phyloP scores from a whole-genome alignment of 2,797 vertebrate species.

The Anguilla marmorata region DNA sequence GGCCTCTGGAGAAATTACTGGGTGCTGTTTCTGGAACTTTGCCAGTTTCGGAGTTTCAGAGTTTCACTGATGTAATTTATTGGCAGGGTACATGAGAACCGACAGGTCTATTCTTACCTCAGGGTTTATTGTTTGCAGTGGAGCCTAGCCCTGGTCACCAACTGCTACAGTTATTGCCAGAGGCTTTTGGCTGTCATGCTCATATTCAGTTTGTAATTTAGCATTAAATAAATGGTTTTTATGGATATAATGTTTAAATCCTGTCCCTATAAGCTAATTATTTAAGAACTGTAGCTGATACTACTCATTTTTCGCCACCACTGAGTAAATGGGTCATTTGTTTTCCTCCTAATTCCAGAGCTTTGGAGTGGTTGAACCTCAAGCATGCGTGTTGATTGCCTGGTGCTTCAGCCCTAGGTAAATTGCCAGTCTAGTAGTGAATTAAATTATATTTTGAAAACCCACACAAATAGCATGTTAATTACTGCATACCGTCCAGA shows the following conservation, averaged over 20 bases:
- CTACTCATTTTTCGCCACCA: neutral
- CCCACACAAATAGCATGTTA: neutral
- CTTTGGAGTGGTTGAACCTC: neutral
- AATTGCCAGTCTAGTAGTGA: neutral
- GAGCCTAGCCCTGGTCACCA: conserved; percentile 53
- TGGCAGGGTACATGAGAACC: conserved; percentile 67
- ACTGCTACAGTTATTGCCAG: conserved; percentile 55
- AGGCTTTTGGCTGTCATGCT: conserved; percentile 25
- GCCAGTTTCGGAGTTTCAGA: conserved; percentile 74
- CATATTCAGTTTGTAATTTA: neutral
- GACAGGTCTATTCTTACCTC: conserved; percentile 69
- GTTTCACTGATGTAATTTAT: conserved; percentile 70
- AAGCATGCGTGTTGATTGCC: neutral
- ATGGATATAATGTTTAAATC: too few species aligned
- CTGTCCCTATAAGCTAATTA: neutral
- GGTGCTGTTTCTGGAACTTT: conserved; percentile 64
- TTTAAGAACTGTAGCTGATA: too few species aligned
- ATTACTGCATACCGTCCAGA: neutral
- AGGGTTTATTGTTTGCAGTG: conserved; percentile 43
- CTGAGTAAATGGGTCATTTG: neutral
- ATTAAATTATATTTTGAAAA: neutral
- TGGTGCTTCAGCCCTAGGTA: neutral
- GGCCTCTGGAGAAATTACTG: conserved; percentile 62
- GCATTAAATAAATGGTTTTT: neutral
- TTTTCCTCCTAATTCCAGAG: neutral